Percentiles rank a stretch among this genome's conserved stretches.
phyloP scores from a whole-genome alignment of 2,797 vertebrate species.

The Eutrigla gurnardus region DNA sequence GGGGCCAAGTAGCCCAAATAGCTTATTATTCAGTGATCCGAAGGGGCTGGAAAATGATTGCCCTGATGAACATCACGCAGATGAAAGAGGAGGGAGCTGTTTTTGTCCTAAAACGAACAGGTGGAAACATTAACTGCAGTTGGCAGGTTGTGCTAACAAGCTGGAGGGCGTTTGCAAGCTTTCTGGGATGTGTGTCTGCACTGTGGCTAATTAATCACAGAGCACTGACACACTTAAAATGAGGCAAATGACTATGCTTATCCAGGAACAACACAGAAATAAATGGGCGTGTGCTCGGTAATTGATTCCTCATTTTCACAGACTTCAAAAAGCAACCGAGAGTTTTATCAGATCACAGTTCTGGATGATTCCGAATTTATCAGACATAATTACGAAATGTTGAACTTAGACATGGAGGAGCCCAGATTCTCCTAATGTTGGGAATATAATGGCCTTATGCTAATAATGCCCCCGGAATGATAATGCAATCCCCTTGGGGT shows the following conservation, averaged over 20 bases:
- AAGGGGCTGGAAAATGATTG: constrained; percentile 29
- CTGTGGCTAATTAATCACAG: constrained; percentile 75
- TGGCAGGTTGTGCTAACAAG: constrained; percentile 75
- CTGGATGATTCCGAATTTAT: constrained; percentile 67
- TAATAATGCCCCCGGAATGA: constrained; percentile 55
- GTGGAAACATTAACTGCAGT: constrained; percentile 76
- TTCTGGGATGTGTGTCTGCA: constrained; percentile 43
- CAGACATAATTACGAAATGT: constrained; percentile 63
- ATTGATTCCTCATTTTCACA: constrained; percentile 78
- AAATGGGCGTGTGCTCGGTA: constrained; percentile 63
- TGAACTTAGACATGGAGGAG: constrained; percentile 56
- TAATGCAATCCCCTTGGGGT: constrained; percentile 48
- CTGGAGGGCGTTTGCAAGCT: constrained; percentile 58
- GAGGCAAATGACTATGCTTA: constrained; percentile 52
- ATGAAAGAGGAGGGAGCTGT: constrained; percentile 55
- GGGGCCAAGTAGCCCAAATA: constrained; percentile 54
- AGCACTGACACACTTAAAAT: constrained; percentile 66
- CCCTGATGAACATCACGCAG: constrained; percentile 56
- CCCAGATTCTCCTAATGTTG: constrained; percentile 31
- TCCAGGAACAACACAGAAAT: constrained; percentile 61
- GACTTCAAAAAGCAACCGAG: constrained; percentile 77
- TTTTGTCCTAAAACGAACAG: constrained; percentile 73
- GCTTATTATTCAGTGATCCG: constrained; percentile 49
- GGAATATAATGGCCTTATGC: constrained; percentile 62
- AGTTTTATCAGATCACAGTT: constrained; percentile 70